Evolutionary conservation across 2,888 invertebrate species (phyloP), one percentile per base, ranked within the genome.

Genomic region (Strigamia maritima): DNA sequence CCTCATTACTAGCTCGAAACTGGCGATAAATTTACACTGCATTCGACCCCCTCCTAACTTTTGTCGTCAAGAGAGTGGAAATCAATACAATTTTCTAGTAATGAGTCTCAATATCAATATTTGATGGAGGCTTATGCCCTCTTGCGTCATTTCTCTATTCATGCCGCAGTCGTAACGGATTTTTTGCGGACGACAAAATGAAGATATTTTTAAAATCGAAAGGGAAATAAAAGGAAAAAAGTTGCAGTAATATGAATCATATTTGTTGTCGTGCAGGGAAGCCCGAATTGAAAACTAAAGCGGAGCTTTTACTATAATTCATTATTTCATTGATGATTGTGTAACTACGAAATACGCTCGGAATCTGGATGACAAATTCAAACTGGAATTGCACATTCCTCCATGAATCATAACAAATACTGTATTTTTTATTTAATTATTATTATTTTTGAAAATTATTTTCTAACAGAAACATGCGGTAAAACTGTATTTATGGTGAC

Each of bases 81-180:
- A 49, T 49, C 49, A 49, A 49, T 49, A 49, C n/a, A 49, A 16
- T 49, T 49, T n/a, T 49, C 49, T 49, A 49, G 49, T 49, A 49
- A 49, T 49, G 49, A 49, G 49, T 49, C 49, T n/a, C 49, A 49
- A 49, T 49, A 49, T 49, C 49, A 49, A 49, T 49, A 49, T 49
- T 49, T 49, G 49, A 49, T 49, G 49, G 49, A 49, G 49, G 49
- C 49, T 49, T 49, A 49, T 49, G 49, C 49, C 19, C 49, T 49
- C 49, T 49, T 49, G 49, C 19, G 16, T 49, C 49, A 49, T n/a
- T 16, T 49, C 49, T 49, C n/a, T 49, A 49, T 49, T 49, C 49
- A 49, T 49, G 49, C 49, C 49, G 40, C 40, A 44, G 40, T 16
- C 40, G 12, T 44, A 7, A 10, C 40, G 12, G 19, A 49, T 49